Percentiles rank a stretch among this genome's conserved stretches.
Conservation (phyloP, 2,113 vertebrate genomes). For the Anarrhichthys ocellatus region DNA sequence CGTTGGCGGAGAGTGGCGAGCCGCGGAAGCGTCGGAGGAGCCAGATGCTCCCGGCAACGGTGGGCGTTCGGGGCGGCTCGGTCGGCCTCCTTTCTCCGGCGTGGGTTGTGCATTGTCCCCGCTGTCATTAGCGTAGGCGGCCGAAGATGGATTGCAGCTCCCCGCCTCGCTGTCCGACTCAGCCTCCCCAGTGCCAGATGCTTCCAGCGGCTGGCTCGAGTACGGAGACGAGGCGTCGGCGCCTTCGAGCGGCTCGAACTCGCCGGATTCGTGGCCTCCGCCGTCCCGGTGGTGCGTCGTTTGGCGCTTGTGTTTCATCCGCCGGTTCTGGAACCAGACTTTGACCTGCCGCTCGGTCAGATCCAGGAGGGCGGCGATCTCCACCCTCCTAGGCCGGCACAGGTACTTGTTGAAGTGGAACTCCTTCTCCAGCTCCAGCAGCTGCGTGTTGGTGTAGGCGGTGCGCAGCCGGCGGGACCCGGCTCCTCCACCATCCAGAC, state of each 20-base stretch:
- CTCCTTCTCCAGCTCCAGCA: slow-evolving; percentile 98
- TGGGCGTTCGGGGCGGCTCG: slow-evolving; percentile 64
- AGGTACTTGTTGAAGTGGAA: slow-evolving; percentile 99
- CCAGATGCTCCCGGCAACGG: slow-evolving; percentile 49
- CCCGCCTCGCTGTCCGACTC: slow-evolving; percentile 74
- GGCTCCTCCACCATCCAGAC: slow-evolving; percentile 82
- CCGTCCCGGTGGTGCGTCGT: slow-evolving; percentile 89
- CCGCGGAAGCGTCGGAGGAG: slow-evolving; percentile 33
- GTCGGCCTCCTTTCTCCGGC: slow-evolving; percentile 69
- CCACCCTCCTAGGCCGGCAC: slow-evolving; percentile 93
- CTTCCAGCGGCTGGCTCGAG: slow-evolving; percentile 80
- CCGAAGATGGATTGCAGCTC: slow-evolving; percentile 68
- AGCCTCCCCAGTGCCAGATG: slow-evolving; percentile 73
- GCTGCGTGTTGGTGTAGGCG: slow-evolving; percentile 97
- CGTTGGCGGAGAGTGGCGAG: slow-evolving; percentile 49
- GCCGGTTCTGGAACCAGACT: slow-evolving; percentile 98
- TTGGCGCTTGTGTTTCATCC: slow-evolving; percentile 98
- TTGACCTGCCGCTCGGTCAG: slow-evolving; percentile 97
- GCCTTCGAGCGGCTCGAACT: slow-evolving; percentile 84
- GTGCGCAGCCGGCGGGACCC: slow-evolving; percentile 92
- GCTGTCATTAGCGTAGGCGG: slow-evolving; percentile 75
- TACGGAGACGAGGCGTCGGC: slow-evolving; percentile 85
- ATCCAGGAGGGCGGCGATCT: slow-evolving; percentile 94
- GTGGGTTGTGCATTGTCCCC: slow-evolving; percentile 81
- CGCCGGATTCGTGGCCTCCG: slow-evolving; percentile 74